Evolutionary conservation across 2,797 vertebrate species (phyloP).

Genomic region (Benthosema pterotum): DNA sequence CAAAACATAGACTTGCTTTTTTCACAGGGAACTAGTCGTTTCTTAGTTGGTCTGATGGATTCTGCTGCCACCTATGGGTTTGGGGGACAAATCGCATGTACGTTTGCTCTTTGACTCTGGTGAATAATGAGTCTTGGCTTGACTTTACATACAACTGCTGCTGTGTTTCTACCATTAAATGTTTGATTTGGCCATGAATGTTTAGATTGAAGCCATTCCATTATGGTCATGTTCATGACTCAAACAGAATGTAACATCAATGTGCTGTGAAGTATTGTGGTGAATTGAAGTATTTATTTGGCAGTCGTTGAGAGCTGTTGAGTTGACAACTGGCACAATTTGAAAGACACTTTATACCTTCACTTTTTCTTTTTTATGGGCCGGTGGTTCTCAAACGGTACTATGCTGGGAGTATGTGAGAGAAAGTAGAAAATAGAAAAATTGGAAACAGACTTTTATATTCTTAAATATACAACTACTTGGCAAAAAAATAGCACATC

Average conservation of each 20-base stretch:
- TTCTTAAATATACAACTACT: no score
- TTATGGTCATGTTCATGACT: neutral
- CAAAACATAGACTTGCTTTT: neutral
- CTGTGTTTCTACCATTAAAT: neutral
- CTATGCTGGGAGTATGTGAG: no score
- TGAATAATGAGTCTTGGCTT: slow-evolving; percentile 26
- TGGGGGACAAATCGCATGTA: neutral
- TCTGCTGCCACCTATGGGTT: slow-evolving; percentile 34
- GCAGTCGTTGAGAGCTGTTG: neutral
- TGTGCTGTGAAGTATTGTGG: neutral
- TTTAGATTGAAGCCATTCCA: slow-evolving; percentile 1
- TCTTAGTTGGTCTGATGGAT: neutral
- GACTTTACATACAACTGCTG: slow-evolving; percentile 12
- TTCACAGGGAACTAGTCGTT: neutral
- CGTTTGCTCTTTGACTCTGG: neutral
- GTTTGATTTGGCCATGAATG: slow-evolving; percentile 13
- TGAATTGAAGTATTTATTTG: no score
- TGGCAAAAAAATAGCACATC: no score
- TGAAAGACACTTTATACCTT: neutral
- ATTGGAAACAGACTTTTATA: no score
- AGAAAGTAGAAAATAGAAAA: no score
- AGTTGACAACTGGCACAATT: neutral
- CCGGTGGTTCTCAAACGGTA: no score
- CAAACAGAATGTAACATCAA: slow-evolving; percentile 1
- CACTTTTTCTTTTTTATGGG: neutral